phyloP scores from a whole-genome alignment of 1,140 invertebrate genomes.

The Paraescarpia echinospica region DNA sequence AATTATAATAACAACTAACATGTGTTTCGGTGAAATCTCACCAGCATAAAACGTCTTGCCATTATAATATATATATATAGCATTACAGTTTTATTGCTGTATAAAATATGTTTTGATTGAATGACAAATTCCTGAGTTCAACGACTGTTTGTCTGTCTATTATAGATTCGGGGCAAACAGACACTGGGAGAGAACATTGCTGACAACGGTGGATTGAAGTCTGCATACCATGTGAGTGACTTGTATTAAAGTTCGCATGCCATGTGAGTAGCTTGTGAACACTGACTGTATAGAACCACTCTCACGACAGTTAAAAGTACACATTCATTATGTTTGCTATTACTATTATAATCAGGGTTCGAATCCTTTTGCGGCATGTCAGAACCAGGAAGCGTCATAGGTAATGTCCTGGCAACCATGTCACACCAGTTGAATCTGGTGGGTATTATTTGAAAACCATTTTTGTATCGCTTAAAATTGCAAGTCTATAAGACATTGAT shows the following conservation, averaged over 20 bases:
- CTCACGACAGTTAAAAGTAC: not conserved
- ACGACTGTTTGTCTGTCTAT: not conserved
- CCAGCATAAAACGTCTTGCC: too few species aligned
- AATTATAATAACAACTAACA: too few species aligned
- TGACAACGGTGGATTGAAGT: slow-evolving; percentile 70
- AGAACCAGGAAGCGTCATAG: too few species aligned
- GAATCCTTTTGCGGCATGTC: too few species aligned
- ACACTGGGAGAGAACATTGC: slow-evolving; percentile 73
- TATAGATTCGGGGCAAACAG: slow-evolving; percentile 69
- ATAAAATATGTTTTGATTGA: not conserved
- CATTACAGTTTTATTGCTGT: not conserved
- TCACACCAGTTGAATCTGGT: too few species aligned
- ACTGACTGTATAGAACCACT: not conserved
- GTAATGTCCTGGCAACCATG: too few species aligned
- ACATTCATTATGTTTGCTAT: not conserved
- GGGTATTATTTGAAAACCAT: too few species aligned
- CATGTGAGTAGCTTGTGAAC: slow-evolving; percentile 48
- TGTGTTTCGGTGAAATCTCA: too few species aligned
- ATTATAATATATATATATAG: too few species aligned
- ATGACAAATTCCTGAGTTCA: not conserved
- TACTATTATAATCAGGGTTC: too few species aligned
- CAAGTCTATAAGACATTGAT: too few species aligned
- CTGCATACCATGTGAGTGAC: slow-evolving; percentile 61
- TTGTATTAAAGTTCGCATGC: slow-evolving; percentile 64
- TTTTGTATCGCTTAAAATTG: too few species aligned